phyloP scores from a whole-genome alignment of 1,140 invertebrate genomes.

The Eulimnadia texana region DNA sequence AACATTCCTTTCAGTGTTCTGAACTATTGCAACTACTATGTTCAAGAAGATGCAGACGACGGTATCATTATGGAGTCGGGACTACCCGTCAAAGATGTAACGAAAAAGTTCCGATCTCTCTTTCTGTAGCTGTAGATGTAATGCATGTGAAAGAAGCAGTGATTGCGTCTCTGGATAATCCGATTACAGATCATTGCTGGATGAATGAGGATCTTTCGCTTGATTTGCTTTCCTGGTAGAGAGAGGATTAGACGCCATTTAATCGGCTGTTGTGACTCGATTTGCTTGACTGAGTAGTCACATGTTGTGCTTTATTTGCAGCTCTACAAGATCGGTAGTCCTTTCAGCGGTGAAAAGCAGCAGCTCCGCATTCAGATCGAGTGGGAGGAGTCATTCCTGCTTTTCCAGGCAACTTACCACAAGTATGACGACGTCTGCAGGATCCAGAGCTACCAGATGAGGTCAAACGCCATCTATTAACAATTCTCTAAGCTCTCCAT shows the following conservation, averaged over 20 bases:
- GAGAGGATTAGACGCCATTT: too few relatives aligned
- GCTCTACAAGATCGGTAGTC: background rate
- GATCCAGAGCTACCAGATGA: constrained; percentile 76
- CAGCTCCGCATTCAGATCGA: constrained; percentile 65
- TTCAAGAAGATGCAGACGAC: constrained; percentile 64
- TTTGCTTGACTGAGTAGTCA: background rate
- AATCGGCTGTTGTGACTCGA: too few relatives aligned
- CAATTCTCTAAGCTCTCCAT: background rate
- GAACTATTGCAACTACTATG: constrained; percentile 71
- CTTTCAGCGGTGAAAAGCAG: constrained; percentile 44
- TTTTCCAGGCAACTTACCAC: constrained; percentile 73
- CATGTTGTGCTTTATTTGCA: background rate
- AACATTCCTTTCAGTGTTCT: constrained; percentile 49
- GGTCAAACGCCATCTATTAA: constrained; percentile 28
- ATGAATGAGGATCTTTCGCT: too few relatives aligned
- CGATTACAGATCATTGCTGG: too few relatives aligned
- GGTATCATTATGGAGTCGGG: constrained; percentile 72
- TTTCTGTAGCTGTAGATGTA: too few relatives aligned
- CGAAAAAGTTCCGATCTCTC: too few relatives aligned
- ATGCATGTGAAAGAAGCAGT: too few relatives aligned
- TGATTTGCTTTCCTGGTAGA: too few relatives aligned
- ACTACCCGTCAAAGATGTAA: constrained; percentile 58
- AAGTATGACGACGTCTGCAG: constrained; percentile 71
- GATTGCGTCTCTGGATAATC: too few relatives aligned
- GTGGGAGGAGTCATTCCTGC: constrained; percentile 68